These are phyloP conservation scores for Sitophilus oryzae DNA, from an alignment of 1,140 invertebrate genomes.

Conservation along the genomic window DNA sequence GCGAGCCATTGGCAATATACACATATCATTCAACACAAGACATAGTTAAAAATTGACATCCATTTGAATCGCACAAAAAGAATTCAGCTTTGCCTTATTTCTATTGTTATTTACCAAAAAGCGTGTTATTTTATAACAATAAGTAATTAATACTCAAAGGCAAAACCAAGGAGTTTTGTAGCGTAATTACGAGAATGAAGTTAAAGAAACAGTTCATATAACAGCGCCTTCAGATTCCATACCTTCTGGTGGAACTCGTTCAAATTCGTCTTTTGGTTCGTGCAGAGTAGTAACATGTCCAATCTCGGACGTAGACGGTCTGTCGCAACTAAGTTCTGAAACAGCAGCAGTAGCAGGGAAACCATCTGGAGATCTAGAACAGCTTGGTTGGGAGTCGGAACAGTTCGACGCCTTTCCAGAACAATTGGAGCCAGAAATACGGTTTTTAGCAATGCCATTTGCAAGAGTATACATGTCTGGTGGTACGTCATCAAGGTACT, in stretches of 20 bases:
- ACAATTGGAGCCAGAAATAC: constrained; percentile 48
- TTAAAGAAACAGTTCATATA: constrained; percentile 11
- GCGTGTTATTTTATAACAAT: too few species aligned
- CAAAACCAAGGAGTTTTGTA: constrained; percentile 7
- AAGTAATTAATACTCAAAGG: background rate
- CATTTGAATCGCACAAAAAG: background rate
- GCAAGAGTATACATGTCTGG: constrained; percentile 48
- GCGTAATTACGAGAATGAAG: background rate
- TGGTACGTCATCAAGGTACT: constrained; percentile 36
- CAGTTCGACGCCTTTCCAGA: constrained; percentile 43
- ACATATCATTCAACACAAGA: background rate
- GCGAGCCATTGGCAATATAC: background rate
- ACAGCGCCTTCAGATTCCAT: constrained; percentile 46
- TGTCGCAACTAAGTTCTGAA: constrained; percentile 3
- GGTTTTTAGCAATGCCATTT: constrained; percentile 46
- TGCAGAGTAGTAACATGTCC: background rate
- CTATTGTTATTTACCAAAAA: background rate
- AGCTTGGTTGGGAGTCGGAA: constrained; percentile 11
- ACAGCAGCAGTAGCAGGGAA: constrained; percentile 4
- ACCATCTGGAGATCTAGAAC: constrained; percentile 18
- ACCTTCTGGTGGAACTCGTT: constrained; percentile 53
- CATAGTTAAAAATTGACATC: background rate
- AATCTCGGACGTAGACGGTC: constrained; percentile 10
- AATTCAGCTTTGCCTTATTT: background rate
- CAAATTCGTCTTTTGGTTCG: constrained; percentile 43